Evolutionary conservation across 2,797 vertebrate genomes (phyloP).

Genomic region (Schizothorax lantsangensis): DNA sequence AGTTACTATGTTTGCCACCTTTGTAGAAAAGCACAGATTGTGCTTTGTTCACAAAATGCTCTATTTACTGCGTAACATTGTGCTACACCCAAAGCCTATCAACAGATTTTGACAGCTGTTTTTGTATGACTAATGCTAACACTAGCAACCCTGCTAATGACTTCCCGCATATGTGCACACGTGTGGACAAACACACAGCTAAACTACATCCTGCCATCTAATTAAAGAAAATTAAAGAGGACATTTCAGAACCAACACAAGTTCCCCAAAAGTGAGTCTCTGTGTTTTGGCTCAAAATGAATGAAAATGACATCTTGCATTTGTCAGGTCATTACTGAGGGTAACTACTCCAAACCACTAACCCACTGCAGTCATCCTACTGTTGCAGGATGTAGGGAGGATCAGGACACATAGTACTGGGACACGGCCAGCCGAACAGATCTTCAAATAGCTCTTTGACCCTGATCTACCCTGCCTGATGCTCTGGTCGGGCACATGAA

Average conservation of each 20-base stretch:
- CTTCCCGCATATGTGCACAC: constrained; percentile 21
- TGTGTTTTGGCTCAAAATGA: constrained; percentile 32
- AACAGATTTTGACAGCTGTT: constrained; percentile 26
- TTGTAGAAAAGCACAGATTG: neutral
- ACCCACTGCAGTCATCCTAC: constrained; percentile 28
- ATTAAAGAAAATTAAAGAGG: constrained; percentile 38
- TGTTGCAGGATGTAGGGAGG: constrained; percentile 34
- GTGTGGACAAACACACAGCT: constrained; percentile 15
- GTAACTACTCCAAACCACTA: constrained; percentile 27
- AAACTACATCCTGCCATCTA: constrained; percentile 38
- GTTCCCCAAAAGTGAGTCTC: constrained; percentile 21
- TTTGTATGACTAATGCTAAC: constrained; percentile 33
- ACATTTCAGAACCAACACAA: constrained; percentile 22
- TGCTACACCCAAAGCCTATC: neutral
- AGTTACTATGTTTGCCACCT: neutral
- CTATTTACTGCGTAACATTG: neutral
- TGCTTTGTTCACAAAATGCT: neutral
- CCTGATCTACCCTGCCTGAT: constrained; percentile 29
- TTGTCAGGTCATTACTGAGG: constrained; percentile 26
- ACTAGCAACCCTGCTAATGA: neutral
- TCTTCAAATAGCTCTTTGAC: constrained; percentile 47
- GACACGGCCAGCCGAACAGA: constrained; percentile 11
- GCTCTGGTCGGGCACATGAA: constrained; percentile 24
- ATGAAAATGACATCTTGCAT: constrained; percentile 32
- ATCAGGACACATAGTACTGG: constrained; percentile 35